Conservation (phyloP, 1,140 invertebrate genomes). For the Rhopalosiphum maidis region DNA sequence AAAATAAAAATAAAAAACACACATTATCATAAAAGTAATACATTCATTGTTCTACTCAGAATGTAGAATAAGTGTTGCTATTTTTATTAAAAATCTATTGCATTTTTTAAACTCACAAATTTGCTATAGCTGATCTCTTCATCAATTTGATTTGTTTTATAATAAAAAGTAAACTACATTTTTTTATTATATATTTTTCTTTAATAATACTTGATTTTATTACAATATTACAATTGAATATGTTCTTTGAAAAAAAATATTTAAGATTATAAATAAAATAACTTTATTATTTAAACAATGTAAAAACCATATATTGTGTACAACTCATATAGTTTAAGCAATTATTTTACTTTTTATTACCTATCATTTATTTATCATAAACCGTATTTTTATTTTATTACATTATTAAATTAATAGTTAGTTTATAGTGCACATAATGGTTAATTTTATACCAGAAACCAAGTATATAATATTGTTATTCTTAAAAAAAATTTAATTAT, state of each 20-base stretch:
- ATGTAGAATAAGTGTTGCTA: not conserved
- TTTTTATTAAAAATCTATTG: not conserved
- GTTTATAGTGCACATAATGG: not conserved
- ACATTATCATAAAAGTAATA: too few relatives aligned
- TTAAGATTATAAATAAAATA: too few relatives aligned
- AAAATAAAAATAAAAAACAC: too few relatives aligned
- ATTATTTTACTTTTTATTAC: not conserved
- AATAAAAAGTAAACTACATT: not conserved
- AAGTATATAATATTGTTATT: not conserved
- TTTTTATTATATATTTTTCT: not conserved
- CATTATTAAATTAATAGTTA: not conserved
- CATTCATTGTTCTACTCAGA: too few relatives aligned
- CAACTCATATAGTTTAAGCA: not conserved
- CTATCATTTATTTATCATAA: not conserved
- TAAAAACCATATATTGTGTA: not conserved
- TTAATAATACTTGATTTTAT: not conserved
- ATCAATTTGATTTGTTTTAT: not conserved
- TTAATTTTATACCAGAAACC: not conserved
- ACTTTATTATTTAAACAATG: too few relatives aligned
- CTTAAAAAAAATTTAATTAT: not conserved
- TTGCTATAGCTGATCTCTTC: not conserved
- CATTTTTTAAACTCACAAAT: not conserved
- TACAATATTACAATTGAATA: not conserved
- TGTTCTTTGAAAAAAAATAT: too few relatives aligned
- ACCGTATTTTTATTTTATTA: not conserved